Evolutionary conservation across 2,797 vertebrate genomes (phyloP).

Genomic region (Channallabes apus): DNA sequence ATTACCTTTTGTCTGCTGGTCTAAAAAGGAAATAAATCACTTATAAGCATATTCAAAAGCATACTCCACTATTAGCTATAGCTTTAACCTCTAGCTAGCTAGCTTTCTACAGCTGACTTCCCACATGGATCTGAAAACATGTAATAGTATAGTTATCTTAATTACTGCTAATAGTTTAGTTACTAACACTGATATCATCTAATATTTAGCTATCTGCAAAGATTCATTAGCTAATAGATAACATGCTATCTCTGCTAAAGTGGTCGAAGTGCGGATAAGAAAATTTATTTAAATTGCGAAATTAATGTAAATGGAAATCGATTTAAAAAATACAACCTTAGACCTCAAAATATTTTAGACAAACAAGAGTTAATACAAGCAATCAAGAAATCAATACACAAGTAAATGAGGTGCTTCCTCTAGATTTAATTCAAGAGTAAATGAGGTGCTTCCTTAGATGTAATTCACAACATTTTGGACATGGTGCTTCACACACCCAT

Average conservation of each 20-base stretch:
- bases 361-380: neutral
- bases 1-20: neutral
- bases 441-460: neutral
- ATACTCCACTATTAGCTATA: neutral
- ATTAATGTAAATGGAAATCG: neutral
- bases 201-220: neutral
- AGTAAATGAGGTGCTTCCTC: neutral
- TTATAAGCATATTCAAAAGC: neutral
- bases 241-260: neutral
- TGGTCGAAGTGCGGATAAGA: neutral
- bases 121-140: neutral
- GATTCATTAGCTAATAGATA: neutral
- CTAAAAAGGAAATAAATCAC: neutral
- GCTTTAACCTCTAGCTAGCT: neutral
- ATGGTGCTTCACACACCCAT: neutral
- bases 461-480: neutral
- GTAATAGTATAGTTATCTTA: neutral
- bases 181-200: neutral
- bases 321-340: neutral
- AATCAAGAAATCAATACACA: neutral
- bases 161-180: neutral
- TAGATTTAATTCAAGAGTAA: neutral
- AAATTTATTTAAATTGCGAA: neutral
- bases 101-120: neutral
- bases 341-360: neutral